A percentile compares a stretch with the other conserved stretches of the same genome.
phyloP scores from a whole-genome alignment of 2,797 vertebrate species.

The Enteromius mattozi region DNA sequence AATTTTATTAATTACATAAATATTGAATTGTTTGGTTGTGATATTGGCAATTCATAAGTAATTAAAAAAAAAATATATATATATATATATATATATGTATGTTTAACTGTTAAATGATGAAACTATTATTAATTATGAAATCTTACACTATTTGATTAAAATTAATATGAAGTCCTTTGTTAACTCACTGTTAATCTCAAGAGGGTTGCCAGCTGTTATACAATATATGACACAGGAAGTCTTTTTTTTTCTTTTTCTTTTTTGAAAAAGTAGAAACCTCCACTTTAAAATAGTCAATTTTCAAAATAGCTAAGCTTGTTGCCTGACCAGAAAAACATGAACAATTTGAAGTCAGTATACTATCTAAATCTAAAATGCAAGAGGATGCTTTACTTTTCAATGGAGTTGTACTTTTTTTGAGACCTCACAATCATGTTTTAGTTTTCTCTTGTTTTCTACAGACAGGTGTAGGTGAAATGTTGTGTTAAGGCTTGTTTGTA shows the following conservation, averaged over 20 bases:
- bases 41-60: not conserved
- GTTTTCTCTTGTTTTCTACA: slow-evolving; percentile 33
- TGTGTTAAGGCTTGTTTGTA: slow-evolving; percentile 68
- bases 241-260: not conserved
- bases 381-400: slow-evolving; percentile 48
- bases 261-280: not conserved
- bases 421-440: slow-evolving; percentile 36
- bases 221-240: slow-evolving; percentile 15
- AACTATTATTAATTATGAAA: not conserved
- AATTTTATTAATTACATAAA: not conserved
- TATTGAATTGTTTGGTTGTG: not conserved
- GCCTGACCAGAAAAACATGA: slow-evolving; percentile 6
- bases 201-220: too few relatives aligned
- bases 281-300: not conserved
- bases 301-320: not conserved
- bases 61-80: not conserved
- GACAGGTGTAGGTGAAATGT: slow-evolving; percentile 64
- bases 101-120: not conserved
- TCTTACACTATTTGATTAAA: slow-evolving; percentile 68
- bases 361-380: not conserved
- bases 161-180: slow-evolving; percentile 72
- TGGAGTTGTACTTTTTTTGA: slow-evolving; percentile 54
- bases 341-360: not conserved
- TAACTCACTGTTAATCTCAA: slow-evolving; percentile 72
- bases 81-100: not conserved